A percentile compares a stretch with the other conserved stretches of the same genome.
Conservation (phyloP, 2,888 invertebrate species). For the Meiosimyza platycephala region DNA sequence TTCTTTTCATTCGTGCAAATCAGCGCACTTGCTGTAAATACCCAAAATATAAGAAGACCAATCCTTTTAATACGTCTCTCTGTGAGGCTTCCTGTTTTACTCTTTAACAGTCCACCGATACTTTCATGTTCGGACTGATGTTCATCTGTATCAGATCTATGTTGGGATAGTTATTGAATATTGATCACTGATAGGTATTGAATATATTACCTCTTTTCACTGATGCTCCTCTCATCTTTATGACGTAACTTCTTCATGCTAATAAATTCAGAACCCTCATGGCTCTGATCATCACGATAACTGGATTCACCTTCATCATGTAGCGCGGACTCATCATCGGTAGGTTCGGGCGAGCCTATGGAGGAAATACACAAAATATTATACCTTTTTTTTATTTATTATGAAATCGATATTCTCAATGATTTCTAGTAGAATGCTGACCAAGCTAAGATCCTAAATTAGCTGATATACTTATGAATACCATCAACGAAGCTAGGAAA, state of each 20-base stretch:
- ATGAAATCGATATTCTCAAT: too few species aligned
- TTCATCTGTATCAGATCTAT: conserved; percentile 59
- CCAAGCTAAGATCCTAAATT: too few species aligned
- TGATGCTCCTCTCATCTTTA: conserved; percentile 30
- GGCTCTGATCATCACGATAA: conserved; percentile 49
- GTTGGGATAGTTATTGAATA: not conserved
- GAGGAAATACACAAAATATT: not conserved
- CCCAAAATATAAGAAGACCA: conserved; percentile 60
- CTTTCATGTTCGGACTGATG: conserved; percentile 57
- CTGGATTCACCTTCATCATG: conserved; percentile 50
- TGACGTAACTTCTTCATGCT: conserved; percentile 49
- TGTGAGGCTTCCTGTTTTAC: conserved; percentile 51
- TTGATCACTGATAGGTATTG: too few species aligned
- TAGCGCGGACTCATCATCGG: conserved; percentile 50
- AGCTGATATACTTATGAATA: too few species aligned
- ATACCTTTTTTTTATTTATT: too few species aligned
- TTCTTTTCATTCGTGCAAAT: conserved; percentile 62
- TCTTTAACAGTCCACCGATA: conserved; percentile 47
- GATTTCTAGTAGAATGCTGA: too few species aligned
- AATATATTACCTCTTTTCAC: conserved; percentile 42
- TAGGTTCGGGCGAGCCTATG: conserved; percentile 52
- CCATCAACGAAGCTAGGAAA: too few species aligned
- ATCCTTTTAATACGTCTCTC: conserved; percentile 55
- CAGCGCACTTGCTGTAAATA: conserved; percentile 57
- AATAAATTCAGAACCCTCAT: conserved; percentile 56